Evolutionary conservation across 2,888 invertebrate genomes (phyloP).

Genomic region (Cheilosia impressa): DNA sequence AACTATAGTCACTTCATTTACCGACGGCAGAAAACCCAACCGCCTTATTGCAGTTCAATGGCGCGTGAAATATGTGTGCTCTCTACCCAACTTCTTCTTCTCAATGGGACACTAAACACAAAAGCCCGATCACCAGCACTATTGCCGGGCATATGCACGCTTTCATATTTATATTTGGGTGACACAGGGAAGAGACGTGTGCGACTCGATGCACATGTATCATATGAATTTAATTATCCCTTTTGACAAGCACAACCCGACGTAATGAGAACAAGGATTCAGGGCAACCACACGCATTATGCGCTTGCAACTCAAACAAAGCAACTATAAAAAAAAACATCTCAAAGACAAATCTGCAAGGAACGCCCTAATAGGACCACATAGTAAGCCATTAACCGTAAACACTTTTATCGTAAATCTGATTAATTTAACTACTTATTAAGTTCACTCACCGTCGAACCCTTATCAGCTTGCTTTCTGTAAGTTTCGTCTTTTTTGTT

Average conservation of each 20-base stretch:
- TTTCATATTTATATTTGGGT: too few relatives aligned
- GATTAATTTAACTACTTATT: constrained; percentile 71
- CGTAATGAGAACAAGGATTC: neutral
- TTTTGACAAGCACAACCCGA: neutral
- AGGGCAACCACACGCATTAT: neutral
- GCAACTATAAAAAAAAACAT: neutral
- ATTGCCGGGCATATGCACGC: neutral
- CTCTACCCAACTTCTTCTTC: neutral
- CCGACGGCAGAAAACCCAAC: neutral
- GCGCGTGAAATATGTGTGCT: neutral
- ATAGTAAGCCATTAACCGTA: constrained; percentile 60
- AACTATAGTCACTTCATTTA: neutral
- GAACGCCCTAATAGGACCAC: constrained; percentile 1
- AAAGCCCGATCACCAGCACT: neutral
- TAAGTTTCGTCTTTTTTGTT: constrained; percentile 18
- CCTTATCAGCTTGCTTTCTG: constrained; percentile 49
- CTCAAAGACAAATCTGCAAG: neutral
- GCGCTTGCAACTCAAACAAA: neutral
- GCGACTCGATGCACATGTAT: neutral
- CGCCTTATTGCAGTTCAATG: neutral
- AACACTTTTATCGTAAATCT: constrained; percentile 66
- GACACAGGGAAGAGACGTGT: neutral
- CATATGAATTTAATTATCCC: neutral
- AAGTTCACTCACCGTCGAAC: constrained; percentile 70
- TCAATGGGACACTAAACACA: neutral